A percentile compares a stretch with the other conserved stretches of the same genome.
These are phyloP conservation scores for Andricus grossulariae DNA, from an alignment of 1,140 invertebrate species.

Conservation along the genomic window DNA sequence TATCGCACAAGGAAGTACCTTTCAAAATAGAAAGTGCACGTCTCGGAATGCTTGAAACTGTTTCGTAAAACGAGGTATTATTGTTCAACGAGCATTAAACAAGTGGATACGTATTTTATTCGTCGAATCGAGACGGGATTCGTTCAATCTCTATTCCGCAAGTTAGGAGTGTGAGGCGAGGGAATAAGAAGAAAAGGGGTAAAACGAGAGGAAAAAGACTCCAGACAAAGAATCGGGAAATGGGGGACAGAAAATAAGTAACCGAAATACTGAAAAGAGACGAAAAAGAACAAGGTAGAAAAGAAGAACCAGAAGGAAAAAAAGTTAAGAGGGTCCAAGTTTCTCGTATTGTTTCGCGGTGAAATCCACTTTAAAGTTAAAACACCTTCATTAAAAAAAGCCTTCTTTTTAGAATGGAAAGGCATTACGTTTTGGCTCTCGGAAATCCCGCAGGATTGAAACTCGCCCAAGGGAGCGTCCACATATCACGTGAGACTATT, in stretches of 20 bases:
- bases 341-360: conserved; percentile 55
- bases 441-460: too few relatives aligned
- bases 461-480: too few relatives aligned
- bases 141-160: conserved; percentile 39
- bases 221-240: conserved; percentile 7
- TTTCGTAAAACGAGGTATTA: conserved; percentile 43
- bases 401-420: conserved; percentile 7
- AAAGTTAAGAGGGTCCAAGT: conserved; percentile 32
- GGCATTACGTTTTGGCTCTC: too few relatives aligned
- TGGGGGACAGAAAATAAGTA: conserved; percentile 20
- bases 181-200: conserved; percentile 35
- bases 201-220: conserved; percentile 28
- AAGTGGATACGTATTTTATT: conserved; percentile 54
- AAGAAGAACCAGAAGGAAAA: conserved; percentile 32
- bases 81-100: conserved; percentile 58
- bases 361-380: conserved; percentile 63
- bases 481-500: too few relatives aligned
- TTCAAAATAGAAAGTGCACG: conserved; percentile 40
- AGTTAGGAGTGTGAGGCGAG: conserved; percentile 29
- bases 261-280: conserved; percentile 1
- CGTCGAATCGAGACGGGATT: conserved; percentile 37
- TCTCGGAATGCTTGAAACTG: conserved; percentile 44
- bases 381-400: conserved; percentile 53
- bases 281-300: conserved; percentile 44
- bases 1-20: conserved; percentile 42